Base-by-base conservation (phyloP, 2,888 invertebrate species). In the Ommatoiulus sabulosus region DNA sequence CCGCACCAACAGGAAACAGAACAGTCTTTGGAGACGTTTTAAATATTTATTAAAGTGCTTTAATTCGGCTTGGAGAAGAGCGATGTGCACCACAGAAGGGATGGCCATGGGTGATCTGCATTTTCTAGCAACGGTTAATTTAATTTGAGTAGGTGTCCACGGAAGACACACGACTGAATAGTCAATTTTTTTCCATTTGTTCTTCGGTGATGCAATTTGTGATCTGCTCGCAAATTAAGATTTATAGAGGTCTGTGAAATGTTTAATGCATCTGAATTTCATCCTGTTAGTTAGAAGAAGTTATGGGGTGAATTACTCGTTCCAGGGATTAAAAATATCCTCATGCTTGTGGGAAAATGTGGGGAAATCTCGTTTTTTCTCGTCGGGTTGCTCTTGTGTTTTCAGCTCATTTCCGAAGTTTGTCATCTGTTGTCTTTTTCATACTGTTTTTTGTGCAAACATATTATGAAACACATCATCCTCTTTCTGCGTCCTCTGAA, bases 1-100 rank as follows among this genome's bases (percentile, higher is more conserved):
- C 72, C 24, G 10, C 72, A 7, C 24, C 1, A 12, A 72, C 20
- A n/a, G n/a, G 63, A 63, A 63, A 63, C 63, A n/a, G 15, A 63
- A 10, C 72, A 2, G 72, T 72, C 72, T 72, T 72, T 24, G 72
- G 72, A 72, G 72, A 24, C 72, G 72, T 72, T 24, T 72, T 72
- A 72, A 72, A 72, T 72, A 72, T 72, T 72, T 20, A 72, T 72
- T 72, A 72, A 20, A 72, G 72, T 24, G 5, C 20, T 10, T 72
- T 72, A 72, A 72, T 72, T 24, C 24, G 72, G 24, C 2, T 72
- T 72, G 20, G 8, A 72, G n/a, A 72, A 24, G 20, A 24, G 2
- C 35, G 35, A 35, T 35, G 35, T 35, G 0, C 35, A 35, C 35
- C 35, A 10, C 15, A 72, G 72, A 10, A 72, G 72, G 24, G 0